phyloP scores from a whole-genome alignment of 2,888 invertebrate genomes.

The Nymphalis polychloros region DNA sequence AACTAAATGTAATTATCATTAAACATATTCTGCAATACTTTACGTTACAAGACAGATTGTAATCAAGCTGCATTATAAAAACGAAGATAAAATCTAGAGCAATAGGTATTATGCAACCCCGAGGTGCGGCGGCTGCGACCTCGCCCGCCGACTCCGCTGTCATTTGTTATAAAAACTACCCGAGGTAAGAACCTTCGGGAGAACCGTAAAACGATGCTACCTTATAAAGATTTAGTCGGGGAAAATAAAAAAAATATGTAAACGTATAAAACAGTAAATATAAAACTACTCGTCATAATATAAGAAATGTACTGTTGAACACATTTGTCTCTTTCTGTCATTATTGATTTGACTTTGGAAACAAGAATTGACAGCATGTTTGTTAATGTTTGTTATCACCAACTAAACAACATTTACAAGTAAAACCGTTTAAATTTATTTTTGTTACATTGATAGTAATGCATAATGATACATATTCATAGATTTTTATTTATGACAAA shows the following conservation, averaged over 20 bases:
- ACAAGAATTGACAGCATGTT: no score
- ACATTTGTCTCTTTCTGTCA: no score
- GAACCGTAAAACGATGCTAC: slow-evolving; percentile 1
- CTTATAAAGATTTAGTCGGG: neutral
- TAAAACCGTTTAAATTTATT: no score
- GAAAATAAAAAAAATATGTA: neutral
- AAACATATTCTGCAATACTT: slow-evolving; percentile 12
- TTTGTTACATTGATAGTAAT: no score
- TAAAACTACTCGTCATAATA: no score
- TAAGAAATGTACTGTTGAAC: no score
- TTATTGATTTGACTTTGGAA: no score
- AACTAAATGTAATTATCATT: neutral
- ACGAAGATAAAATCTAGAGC: slow-evolving; percentile 26
- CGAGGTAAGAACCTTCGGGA: slow-evolving; percentile 4
- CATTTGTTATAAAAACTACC: slow-evolving; percentile 23
- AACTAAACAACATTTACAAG: no score
- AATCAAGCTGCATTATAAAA: slow-evolving; percentile 29
- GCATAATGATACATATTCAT: no score
- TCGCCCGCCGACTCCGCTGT: slow-evolving; percentile 1
- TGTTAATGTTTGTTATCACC: no score
- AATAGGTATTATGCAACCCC: slow-evolving; percentile 22
- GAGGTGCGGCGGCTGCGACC: slow-evolving; percentile 12
- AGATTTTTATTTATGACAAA: no score
- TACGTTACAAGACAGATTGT: slow-evolving; percentile 27
- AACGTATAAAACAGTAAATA: no score